Base-by-base conservation (phyloP, 2,113 vertebrate genomes). In the Sapajus apella region DNA sequence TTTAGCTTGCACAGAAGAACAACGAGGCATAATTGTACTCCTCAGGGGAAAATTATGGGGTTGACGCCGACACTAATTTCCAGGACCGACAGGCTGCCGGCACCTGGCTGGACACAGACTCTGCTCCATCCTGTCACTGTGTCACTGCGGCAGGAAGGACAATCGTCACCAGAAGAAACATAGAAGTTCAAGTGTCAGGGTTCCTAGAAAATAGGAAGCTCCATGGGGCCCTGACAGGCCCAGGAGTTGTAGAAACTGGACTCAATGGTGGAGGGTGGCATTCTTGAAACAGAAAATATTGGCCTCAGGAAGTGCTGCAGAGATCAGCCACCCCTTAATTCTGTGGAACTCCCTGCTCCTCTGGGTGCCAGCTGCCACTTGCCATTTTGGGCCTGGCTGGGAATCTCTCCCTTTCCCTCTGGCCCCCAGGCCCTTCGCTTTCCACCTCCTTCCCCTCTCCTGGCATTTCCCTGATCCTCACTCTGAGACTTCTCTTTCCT, bases 151-250 rank as follows among this genome's bases (percentile, higher is more conserved):
- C 23, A 50, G 37, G 40, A 87, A 18, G 40, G 50, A 8, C 61
- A 21, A 35, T 64, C 43, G 64, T 25, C 2, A 12, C 47, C 12
- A 27, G 64, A 80, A 61, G 68, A 8, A 23, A 43, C 1, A 8
- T 35, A 0, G 20, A 23, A 6, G 18, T 45, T 77, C 20, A 25
- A 45, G 21, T 4, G 10, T 37, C 75, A 90, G 75, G 11, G 14
- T 43, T 61, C 45, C 23, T 32, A 58, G 82, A 12, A 18, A 61
- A 0, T 1, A 0, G n/a, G n/a, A n/a, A n/a, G 25, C 25, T 12
- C 52, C 55, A 1, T 0, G 0, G 50, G 43, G 2, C 56, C 30
- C 14, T 5, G 55, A 4, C 2, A 20, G 58, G n/a, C 18, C 11
- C 0, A 2, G 2, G 30, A 2, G 43, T 55, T 5, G 1, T 0